Evolutionary conservation across 2,888 invertebrate species (phyloP).

Genomic region (Ptycholaimellus sp.): DNA sequence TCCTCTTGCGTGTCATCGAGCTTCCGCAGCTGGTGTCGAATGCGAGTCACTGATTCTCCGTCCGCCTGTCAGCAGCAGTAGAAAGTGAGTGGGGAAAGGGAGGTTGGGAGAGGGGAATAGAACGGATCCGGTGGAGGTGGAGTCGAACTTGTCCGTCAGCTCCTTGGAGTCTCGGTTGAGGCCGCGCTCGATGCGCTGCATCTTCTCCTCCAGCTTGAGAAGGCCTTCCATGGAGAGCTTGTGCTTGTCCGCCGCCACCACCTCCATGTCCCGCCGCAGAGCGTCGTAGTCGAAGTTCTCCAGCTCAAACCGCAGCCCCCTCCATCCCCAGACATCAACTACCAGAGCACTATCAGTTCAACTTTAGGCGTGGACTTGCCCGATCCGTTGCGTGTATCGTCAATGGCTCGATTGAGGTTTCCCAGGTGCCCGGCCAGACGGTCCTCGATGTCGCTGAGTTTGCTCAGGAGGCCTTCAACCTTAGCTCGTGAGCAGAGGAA

Average conservation of each 20-base stretch:
- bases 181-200: conserved; percentile 16
- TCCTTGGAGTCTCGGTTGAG: conserved; percentile 1
- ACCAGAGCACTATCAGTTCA: neutral
- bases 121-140: neutral
- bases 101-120: neutral
- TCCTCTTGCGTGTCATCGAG: conserved; percentile 19
- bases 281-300: neutral
- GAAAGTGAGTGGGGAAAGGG: conserved; percentile 5
- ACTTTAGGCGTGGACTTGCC: too few species aligned
- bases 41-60: conserved; percentile 8
- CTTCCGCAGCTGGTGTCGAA: conserved; percentile 12
- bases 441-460: conserved; percentile 18
- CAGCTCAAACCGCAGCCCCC: neutral
- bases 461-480: conserved; percentile 17
- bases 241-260: conserved; percentile 22
- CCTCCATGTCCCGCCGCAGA: conserved; percentile 21
- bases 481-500: too few species aligned
- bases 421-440: conserved; percentile 14
- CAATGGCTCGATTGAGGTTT: conserved; percentile 17
- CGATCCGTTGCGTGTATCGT: too few species aligned
- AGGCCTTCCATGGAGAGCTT: conserved; percentile 23
- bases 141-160: conserved; percentile 2
- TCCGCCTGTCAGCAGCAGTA: conserved; percentile 8
- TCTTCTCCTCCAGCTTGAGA: conserved; percentile 22
- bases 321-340: neutral